phyloP scores from a whole-genome alignment of 1,140 invertebrate species.

The Xylocopa sonorina region DNA sequence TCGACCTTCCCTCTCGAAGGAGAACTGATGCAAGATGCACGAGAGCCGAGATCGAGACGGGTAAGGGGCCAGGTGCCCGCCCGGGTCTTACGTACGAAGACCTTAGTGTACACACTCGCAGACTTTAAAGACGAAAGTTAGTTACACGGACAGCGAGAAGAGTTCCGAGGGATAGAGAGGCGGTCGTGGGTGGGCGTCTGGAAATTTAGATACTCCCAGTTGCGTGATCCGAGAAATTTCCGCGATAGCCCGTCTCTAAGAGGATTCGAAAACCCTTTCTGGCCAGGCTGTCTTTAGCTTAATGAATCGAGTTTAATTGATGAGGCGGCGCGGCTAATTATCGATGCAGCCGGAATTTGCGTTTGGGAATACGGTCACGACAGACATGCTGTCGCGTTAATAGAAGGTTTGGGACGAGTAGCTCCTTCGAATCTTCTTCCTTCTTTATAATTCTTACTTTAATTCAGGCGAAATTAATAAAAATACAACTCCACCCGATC shows the following conservation, averaged over 20 bases:
- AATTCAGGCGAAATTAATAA: too few relatives aligned
- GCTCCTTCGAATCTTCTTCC: neutral
- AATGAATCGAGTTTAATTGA: conserved; percentile 47
- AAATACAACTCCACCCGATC: too few relatives aligned
- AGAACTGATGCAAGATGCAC: conserved; percentile 62
- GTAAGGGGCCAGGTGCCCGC: neutral
- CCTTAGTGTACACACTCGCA: conserved; percentile 63
- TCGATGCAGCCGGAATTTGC: conserved; percentile 21
- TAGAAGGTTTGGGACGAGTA: too few relatives aligned
- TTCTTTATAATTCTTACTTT: too few relatives aligned
- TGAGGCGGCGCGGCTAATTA: conserved; percentile 35
- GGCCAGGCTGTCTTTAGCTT: conserved; percentile 31
- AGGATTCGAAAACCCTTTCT: conserved; percentile 14
- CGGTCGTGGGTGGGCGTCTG: conserved; percentile 5
- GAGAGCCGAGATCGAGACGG: conserved; percentile 42
- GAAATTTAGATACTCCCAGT: conserved; percentile 45
- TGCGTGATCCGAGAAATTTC: conserved; percentile 54
- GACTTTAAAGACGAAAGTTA: conserved; percentile 67
- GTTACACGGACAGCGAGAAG: conserved; percentile 43
- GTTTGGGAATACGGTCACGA: neutral
- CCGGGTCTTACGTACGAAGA: conserved; percentile 53
- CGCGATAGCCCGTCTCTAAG: conserved; percentile 4
- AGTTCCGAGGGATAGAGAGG: conserved; percentile 18
- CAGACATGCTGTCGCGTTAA: neutral
- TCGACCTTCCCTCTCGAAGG: conserved; percentile 37